These are phyloP conservation scores for Eonycteris spelaea DNA, from an alignment of 2,113 vertebrate species.

Conservation along the genomic window DNA sequence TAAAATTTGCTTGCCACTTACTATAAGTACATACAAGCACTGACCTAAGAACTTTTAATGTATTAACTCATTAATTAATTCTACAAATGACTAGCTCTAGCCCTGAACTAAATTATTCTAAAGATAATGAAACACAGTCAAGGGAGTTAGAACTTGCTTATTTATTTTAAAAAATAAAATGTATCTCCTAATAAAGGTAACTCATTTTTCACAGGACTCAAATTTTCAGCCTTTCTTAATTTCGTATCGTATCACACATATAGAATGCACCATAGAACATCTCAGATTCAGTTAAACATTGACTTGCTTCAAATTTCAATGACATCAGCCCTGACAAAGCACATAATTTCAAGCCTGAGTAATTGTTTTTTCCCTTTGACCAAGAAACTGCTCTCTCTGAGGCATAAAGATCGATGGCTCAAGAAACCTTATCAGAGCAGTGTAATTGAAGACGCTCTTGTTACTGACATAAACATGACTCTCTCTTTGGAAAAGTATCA, in stretches of 20 bases:
- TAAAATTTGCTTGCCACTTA: background rate
- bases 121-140: background rate
- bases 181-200: background rate
- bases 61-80: background rate
- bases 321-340: background rate
- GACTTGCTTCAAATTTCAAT: constrained; percentile 24
- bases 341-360: constrained; percentile 11
- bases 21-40: background rate
- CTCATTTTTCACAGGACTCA: background rate
- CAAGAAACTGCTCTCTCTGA: background rate
- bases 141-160: background rate
- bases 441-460: constrained; percentile 26
- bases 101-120: constrained; percentile 14
- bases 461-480: background rate
- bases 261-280: background rate
- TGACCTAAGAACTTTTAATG: background rate
- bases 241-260: background rate
- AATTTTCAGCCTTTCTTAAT: background rate
- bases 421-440: background rate
- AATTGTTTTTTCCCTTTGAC: background rate
- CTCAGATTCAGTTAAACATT: background rate
- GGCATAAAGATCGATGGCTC: background rate
- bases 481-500: constrained; percentile 8
- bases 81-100: background rate
- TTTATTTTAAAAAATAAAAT: background rate